These are phyloP conservation scores for Pseudopipra pipra DNA, from an alignment of 2,113 vertebrate species.

Conservation along the genomic window DNA sequence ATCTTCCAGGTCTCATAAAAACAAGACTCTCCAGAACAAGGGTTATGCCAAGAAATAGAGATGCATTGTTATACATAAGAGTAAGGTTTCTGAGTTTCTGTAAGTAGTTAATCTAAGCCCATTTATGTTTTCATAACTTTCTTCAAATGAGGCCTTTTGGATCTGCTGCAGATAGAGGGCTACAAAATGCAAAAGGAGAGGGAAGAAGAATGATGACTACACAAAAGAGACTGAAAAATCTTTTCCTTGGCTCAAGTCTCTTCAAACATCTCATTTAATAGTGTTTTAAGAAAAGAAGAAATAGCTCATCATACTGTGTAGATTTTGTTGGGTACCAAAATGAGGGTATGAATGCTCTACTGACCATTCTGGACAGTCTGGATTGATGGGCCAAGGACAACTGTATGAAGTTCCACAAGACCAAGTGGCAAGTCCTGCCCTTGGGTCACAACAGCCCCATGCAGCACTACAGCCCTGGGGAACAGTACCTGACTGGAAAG, in stretches of 20 bases:
- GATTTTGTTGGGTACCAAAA: not conserved
- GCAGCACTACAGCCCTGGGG: not conserved
- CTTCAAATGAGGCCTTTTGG: not conserved
- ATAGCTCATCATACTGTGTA: not conserved
- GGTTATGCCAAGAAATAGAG: slow-evolving; percentile 15
- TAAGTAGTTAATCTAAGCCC: not conserved
- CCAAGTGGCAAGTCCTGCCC: not conserved
- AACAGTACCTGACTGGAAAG: not conserved
- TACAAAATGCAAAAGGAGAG: not conserved
- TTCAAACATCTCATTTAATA: not conserved
- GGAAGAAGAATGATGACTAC: not conserved
- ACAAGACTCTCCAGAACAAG: not conserved
- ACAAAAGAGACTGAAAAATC: not conserved
- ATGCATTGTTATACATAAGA: not conserved
- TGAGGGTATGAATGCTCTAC: fast-evolving
- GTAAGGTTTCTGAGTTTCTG: slow-evolving; percentile 16
- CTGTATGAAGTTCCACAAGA: not conserved
- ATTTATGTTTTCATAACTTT: slow-evolving; percentile 10
- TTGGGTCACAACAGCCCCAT: no score
- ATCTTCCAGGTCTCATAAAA: slow-evolving; percentile 14
- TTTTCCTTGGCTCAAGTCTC: not conserved
- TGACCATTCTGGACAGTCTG: not conserved
- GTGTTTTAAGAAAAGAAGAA: not conserved
- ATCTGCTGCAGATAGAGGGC: not conserved
- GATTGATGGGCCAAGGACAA: not conserved